These are phyloP conservation scores for Tachysurus fulvidraco DNA, from an alignment of 2,113 vertebrate species.

Conservation along the genomic window DNA sequence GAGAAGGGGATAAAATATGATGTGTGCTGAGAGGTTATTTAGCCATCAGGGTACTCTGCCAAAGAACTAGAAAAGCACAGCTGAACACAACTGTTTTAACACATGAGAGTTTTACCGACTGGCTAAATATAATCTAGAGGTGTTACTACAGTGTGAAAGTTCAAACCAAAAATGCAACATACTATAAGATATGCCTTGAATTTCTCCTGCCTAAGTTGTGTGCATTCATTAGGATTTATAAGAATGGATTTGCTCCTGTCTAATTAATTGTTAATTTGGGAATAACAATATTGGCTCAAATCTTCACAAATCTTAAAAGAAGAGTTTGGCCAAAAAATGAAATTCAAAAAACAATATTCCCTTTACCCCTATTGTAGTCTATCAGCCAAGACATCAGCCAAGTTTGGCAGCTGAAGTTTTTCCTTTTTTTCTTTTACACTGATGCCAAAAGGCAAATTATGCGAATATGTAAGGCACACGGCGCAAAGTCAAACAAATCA, in stretches of 20 bases:
- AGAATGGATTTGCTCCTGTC: background rate
- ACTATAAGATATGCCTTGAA: background rate
- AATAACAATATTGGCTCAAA: conserved; percentile 8
- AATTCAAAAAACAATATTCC: conserved; percentile 7
- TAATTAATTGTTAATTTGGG: background rate
- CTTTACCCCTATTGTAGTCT: background rate
- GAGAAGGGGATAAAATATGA: conserved; percentile 1
- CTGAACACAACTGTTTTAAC: background rate
- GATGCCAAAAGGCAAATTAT: conserved; percentile 5
- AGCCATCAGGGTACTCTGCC: background rate
- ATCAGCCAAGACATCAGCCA: conserved; percentile 23
- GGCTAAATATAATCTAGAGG: conserved; percentile 17
- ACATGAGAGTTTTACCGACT: background rate
- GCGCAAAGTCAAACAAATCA: background rate
- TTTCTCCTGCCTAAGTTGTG: background rate
- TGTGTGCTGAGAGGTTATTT: background rate
- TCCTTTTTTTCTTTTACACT: background rate
- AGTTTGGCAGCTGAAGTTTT: background rate
- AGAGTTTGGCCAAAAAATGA: background rate
- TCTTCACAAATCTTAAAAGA: background rate
- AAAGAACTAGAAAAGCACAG: background rate
- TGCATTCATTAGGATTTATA: conserved; percentile 8
- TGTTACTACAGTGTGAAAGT: conserved; percentile 22
- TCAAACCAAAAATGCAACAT: conserved; percentile 12
- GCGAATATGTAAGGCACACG: background rate